These are phyloP conservation scores for Oscheius sp. DNA, from an alignment of 2,888 invertebrate species.

Conservation along the genomic window DNA sequence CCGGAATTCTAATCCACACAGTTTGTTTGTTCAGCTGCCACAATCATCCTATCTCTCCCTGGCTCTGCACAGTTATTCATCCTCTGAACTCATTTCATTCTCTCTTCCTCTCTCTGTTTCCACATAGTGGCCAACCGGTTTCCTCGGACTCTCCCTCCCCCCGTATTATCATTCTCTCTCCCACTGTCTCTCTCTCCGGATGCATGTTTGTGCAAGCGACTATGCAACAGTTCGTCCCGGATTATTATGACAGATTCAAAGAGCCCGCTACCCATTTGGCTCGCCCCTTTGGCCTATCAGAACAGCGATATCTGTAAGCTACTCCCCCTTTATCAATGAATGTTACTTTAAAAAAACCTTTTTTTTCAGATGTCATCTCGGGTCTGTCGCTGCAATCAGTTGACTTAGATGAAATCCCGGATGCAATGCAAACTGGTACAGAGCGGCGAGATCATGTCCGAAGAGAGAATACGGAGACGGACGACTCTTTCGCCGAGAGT, in stretches of 20 bases:
- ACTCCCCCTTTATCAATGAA: neutral
- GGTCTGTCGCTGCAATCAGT: conserved; percentile 63
- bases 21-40: conserved; percentile 10
- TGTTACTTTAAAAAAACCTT: neutral
- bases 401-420: conserved; percentile 62
- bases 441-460: conserved; percentile 31
- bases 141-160: conserved; percentile 16
- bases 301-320: conserved; percentile 33
- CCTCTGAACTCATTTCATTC: conserved; percentile 9
- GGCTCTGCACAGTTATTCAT: neutral
- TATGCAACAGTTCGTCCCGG: conserved; percentile 12
- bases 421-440: conserved; percentile 41
- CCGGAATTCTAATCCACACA: neutral
- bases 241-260: neutral
- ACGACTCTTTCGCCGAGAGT: conserved; percentile 5
- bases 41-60: neutral
- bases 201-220: conserved; percentile 10
- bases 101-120: neutral
- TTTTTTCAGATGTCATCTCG: conserved; percentile 67
- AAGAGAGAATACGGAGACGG: conserved; percentile 9
- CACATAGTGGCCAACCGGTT: conserved; percentile 24
- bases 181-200: neutral
- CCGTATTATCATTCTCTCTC: conserved; percentile 13
- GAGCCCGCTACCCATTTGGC: conserved; percentile 21
- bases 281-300: conserved; percentile 20